These are phyloP conservation scores for Zosterops pallidus DNA, from an alignment of 2,113 vertebrate genomes.

Conservation along the genomic window DNA sequence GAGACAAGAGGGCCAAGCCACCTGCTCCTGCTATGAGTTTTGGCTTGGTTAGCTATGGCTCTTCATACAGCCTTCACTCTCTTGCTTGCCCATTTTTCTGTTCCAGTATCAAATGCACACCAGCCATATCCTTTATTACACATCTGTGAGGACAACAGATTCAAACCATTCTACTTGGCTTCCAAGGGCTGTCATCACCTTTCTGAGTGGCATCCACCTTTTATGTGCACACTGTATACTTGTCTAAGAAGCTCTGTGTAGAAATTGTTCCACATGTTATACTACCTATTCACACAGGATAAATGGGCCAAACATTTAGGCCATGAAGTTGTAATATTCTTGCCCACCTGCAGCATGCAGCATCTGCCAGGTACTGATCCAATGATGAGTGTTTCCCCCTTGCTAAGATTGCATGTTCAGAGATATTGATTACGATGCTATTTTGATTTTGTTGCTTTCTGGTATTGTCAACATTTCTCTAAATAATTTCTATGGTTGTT, in stretches of 20 bases:
- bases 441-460: conserved; percentile 8
- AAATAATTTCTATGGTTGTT: neutral
- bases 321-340: neutral
- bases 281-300: neutral
- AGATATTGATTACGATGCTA: neutral
- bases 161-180: neutral
- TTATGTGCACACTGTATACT: neutral
- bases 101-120: neutral
- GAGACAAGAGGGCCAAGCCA: neutral
- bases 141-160: neutral
- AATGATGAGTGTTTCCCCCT: neutral
- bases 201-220: neutral
- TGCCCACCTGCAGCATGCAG: neutral
- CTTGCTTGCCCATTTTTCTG: neutral
- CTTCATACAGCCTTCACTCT: neutral
- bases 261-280: neutral
- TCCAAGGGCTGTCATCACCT: neutral
- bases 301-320: neutral
- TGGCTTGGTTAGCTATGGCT: neutral
- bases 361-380: neutral
- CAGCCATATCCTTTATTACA: neutral
- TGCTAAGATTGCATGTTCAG: neutral
- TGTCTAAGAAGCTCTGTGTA: neutral
- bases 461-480: neutral
- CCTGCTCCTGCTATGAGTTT: neutral